These are phyloP conservation scores for Carollia perspicillata DNA, from an alignment of 2,113 vertebrate genomes.

Conservation along the genomic window DNA sequence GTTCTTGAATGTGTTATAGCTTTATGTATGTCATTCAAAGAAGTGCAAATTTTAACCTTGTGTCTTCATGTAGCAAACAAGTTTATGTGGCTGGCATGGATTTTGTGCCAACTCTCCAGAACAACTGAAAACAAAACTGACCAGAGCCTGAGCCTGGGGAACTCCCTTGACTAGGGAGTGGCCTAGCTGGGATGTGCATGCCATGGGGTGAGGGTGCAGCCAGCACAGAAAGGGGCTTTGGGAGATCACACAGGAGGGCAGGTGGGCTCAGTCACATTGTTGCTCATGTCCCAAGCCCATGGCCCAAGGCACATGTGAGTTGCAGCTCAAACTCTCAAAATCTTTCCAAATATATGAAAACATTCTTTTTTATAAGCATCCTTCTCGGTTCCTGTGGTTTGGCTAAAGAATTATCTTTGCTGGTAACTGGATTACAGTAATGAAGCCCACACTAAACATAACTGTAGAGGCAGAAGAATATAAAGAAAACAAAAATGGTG, in stretches of 20 bases:
- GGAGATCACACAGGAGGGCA: not conserved
- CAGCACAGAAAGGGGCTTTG: rapidly evolving
- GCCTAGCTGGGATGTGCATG: not conserved
- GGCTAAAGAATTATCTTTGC: not conserved
- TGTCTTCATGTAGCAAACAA: not conserved
- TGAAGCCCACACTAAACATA: not conserved
- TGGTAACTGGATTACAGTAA: not conserved
- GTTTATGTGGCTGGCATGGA: not conserved
- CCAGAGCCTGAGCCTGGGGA: not conserved
- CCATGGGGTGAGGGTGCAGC: not conserved
- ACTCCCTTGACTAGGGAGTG: not conserved
- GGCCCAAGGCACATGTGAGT: not conserved
- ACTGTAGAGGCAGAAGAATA: not conserved
- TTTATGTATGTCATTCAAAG: not conserved
- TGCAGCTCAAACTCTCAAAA: not conserved
- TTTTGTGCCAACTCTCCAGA: not conserved
- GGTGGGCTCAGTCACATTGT: not conserved
- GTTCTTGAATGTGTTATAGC: not conserved
- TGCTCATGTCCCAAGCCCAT: no score
- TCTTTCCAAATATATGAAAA: conserved; percentile 6
- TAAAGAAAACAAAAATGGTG: not conserved
- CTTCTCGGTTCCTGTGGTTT: conserved; percentile 29
- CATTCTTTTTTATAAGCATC: not conserved
- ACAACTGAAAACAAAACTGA: not conserved
- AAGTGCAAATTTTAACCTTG: not conserved